Percentiles rank a stretch among this genome's conserved stretches.
These are phyloP conservation scores for Blastobasis lacticolella DNA, from an alignment of 2,888 invertebrate species.

Conservation along the genomic window DNA sequence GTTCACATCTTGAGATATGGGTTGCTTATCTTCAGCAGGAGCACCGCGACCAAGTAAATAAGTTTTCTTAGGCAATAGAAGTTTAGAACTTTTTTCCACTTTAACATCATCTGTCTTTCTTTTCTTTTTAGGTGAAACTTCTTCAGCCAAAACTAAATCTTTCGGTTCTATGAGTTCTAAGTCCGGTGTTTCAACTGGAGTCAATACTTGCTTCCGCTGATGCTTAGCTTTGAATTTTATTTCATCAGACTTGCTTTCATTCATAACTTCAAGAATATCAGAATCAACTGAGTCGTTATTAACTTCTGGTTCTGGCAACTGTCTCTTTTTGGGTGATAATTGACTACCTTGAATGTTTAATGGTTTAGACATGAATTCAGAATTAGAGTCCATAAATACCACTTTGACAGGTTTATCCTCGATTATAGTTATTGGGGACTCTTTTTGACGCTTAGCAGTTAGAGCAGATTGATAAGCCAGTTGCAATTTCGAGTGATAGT, in stretches of 20 bases:
- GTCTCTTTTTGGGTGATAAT: conserved; percentile 44
- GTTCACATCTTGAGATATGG: conserved; percentile 15
- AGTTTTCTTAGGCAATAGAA: conserved; percentile 53
- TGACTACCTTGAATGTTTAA: conserved; percentile 55
- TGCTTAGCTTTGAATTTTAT: conserved; percentile 53
- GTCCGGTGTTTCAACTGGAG: conserved; percentile 60
- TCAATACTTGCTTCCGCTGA: conserved; percentile 66
- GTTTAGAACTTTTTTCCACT: conserved; percentile 41
- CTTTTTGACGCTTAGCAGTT: conserved; percentile 51
- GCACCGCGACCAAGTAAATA: conserved; percentile 48
- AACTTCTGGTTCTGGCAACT: conserved; percentile 24
- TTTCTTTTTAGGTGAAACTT: conserved; percentile 56
- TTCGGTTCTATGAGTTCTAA: conserved; percentile 60
- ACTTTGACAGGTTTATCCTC: conserved; percentile 68
- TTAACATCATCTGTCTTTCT: conserved; percentile 46
- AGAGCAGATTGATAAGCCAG: conserved; percentile 57
- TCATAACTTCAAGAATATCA: conserved; percentile 35
- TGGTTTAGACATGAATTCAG: conserved; percentile 38
- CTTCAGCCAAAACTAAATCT: conserved; percentile 38
- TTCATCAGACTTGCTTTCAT: conserved; percentile 40
- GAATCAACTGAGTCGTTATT: conserved; percentile 46
- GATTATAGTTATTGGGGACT: conserved; percentile 53
- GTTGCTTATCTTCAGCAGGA: conserved; percentile 28
- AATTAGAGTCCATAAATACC: conserved; percentile 47
- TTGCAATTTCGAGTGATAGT: conserved; percentile 56